Base-by-base conservation (phyloP, 2,113 vertebrate species). In the Engystomops pustulosus region DNA sequence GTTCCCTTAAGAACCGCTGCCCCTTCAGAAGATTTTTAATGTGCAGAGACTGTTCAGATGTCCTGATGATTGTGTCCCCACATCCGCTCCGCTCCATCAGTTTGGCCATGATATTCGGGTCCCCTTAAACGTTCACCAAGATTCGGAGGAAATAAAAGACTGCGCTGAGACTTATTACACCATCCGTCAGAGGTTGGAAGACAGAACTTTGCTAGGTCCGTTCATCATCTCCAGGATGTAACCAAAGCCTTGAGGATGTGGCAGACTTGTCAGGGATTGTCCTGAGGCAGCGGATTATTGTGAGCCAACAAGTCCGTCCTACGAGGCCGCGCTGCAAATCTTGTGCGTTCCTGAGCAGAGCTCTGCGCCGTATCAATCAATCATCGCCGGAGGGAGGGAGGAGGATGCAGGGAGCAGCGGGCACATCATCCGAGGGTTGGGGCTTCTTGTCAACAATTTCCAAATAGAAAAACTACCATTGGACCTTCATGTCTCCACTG, bases 201-300 rank as follows among this genome's bases (percentile, higher is more conserved):
- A 30, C 15, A 45, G 8, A 20, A 67, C 27, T 18, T 11, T 23
- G 18, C 32, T 6, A 25, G 2, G 77, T 67, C 62, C 67, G 41
- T 68, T 69, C 32, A 80, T 69, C 44, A 80, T 69, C 18, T 30
- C 38, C 0, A 15, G 11, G 25, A 65, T 12, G 58, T 32, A 69
- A n/a, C 25, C 18, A 11, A 18, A 47, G 23, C 77, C 38, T 38
- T 44, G 55, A 45, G 20, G 32, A 67, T 20, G 10, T 2, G 34
- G 23, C 1, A 67, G 38, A 41, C n/a, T 62, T 65, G 38, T 47
- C 38, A 67, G n/a, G 11, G 9, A 79, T 47, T 79, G 41, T 65
- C 77, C 23, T 27, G 77, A 79, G 51, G 58, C 53, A 62, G 76
- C 76, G 20, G 6, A 25, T 79, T 62, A 60, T 20, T 77, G 27